Evolutionary conservation across 1,140 invertebrate genomes (phyloP), one percentile per base, ranked within the genome.

Genomic region (Papilio aristodemus): DNA sequence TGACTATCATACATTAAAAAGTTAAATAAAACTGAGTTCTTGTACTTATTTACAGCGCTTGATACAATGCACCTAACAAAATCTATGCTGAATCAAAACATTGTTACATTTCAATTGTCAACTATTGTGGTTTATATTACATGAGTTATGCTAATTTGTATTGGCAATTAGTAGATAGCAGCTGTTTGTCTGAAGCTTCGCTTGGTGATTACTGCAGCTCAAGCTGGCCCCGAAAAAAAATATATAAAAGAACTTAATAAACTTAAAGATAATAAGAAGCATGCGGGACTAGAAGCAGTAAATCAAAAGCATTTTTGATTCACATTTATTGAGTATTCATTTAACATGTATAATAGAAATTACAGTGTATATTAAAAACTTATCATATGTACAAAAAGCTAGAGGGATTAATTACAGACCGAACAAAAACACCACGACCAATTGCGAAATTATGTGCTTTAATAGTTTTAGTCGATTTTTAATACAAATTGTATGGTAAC

Each of bases 251-350:
- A 75, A 81, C 78, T 58, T 69, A 85, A 80, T 83, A 68, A 38
- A 80, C 84, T 46, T 46, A 78, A 89, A 80, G 64, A 79, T 71
- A 81, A 89, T 69, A 87, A 32, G 2, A 32, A 91, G 88, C 89
- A 91, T 89, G 89, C 86, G 72, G 84, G 85, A 83, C 89, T 85
- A 90, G 69, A 89, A 90, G 85, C 89, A 89, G 78, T 78, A 91
- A 91, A 92, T 79, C 84, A 89, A 81, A 88, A 86, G 86, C 84
- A 68, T 76, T 82, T 89, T 89, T 86, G 81, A 84, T 90, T 85
- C 83, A 90, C 86, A 89, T 91, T 92, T 89, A 91, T 89, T 91
- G 78, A 74, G 87, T 89, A 91, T 75, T 88, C 79, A 82, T 88
- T 85, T 87, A 87, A 87, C 84, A 90, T 84, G 81, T 72, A 78